These are phyloP conservation scores for Drosophila nigromelanica DNA, from an alignment of 1,140 invertebrate species.

Conservation along the genomic window DNA sequence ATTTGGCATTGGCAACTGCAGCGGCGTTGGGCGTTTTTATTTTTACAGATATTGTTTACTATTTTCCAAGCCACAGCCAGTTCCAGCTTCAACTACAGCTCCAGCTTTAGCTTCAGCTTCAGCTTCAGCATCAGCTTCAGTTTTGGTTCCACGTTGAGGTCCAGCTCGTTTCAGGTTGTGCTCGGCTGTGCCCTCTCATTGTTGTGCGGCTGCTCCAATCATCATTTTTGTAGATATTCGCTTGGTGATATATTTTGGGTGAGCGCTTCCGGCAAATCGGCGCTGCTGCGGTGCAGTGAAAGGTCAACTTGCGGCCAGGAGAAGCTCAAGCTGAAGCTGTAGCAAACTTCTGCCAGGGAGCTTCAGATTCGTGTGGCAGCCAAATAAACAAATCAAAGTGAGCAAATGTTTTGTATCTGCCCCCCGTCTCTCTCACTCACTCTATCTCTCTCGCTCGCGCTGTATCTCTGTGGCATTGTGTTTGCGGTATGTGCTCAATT, in stretches of 20 bases:
- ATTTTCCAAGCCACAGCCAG: constrained; percentile 41
- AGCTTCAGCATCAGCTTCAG: constrained; percentile 1
- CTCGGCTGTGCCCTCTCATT: constrained; percentile 49
- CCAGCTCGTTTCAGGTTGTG: constrained; percentile 16
- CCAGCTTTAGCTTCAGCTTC: constrained; percentile 16
- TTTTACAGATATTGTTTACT: constrained; percentile 81
- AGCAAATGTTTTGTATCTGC: constrained; percentile 58
- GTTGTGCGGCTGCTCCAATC: constrained; percentile 58
- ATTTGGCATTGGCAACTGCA: constrained; percentile 57
- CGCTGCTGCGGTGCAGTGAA: constrained; percentile 55
- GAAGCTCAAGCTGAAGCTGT: constrained; percentile 46
- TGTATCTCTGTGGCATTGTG: constrained; percentile 38
- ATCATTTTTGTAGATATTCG: constrained; percentile 72
- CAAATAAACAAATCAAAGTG: constrained; percentile 81
- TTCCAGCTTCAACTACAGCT: background rate
- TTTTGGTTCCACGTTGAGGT: constrained; percentile 10
- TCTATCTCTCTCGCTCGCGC: constrained; percentile 1
- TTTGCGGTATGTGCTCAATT: constrained; percentile 77
- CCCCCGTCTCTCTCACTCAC: background rate
- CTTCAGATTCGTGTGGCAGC: constrained; percentile 67
- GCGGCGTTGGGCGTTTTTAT: constrained; percentile 80
- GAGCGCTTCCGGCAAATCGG: constrained; percentile 77
- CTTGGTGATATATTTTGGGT: constrained; percentile 81
- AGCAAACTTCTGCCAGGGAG: constrained; percentile 69
- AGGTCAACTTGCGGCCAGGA: constrained; percentile 75